Evolutionary conservation across 2,797 vertebrate species (phyloP).

Genomic region (Anas acuta): DNA sequence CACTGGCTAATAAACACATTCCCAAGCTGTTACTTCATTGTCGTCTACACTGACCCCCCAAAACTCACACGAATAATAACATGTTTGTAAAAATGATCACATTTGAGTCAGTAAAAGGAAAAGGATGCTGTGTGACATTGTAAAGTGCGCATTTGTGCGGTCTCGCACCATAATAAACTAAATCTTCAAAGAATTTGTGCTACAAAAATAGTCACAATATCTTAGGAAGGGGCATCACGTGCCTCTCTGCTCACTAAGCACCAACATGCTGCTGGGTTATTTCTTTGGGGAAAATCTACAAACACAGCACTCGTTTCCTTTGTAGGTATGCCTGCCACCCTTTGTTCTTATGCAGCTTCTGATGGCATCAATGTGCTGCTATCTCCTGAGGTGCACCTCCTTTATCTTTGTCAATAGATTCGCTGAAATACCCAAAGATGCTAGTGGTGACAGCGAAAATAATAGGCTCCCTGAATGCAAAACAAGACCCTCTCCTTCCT

Average conservation of each 20-base stretch:
- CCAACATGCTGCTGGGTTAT: not conserved
- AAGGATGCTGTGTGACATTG: not conserved
- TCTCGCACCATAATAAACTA: not conserved
- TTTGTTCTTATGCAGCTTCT: not conserved
- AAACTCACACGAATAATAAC: not conserved
- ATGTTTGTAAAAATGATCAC: not conserved
- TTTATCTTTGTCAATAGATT: not conserved
- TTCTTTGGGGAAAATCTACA: not conserved
- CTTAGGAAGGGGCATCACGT: not conserved
- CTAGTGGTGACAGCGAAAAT: fast-evolving
- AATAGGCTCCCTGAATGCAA: not conserved
- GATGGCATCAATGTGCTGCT: not conserved
- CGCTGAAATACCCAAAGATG: not conserved
- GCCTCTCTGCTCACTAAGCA: not conserved
- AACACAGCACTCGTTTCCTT: not conserved
- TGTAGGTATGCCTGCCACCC: not conserved
- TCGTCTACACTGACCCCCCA: not conserved
- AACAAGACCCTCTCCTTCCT: not conserved
- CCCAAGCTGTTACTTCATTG: not conserved
- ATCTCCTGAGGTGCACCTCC: not conserved
- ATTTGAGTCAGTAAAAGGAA: not conserved
- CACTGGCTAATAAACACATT: not conserved
- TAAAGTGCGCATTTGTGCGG: not conserved
- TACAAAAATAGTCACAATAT: not conserved
- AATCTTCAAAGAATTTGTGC: not conserved